Evolutionary conservation across 2,888 invertebrate genomes (phyloP).

Genomic region (Pristionchus mayeri): DNA sequence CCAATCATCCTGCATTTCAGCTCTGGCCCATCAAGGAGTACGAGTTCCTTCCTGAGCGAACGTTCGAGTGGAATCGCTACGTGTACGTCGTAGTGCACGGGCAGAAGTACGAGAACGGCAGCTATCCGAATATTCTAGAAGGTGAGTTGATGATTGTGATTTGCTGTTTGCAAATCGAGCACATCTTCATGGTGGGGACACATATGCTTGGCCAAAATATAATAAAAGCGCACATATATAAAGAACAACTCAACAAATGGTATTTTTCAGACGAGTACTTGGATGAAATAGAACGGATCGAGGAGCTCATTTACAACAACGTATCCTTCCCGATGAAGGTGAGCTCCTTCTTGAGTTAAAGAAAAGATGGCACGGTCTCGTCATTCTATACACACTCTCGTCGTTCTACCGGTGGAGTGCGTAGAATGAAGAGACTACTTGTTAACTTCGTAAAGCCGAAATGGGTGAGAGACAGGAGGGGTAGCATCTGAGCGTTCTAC

Average conservation of each 20-base stretch:
- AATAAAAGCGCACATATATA: too few species aligned
- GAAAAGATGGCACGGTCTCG: constrained; percentile 12
- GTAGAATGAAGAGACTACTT: too few species aligned
- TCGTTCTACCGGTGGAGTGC: not conserved
- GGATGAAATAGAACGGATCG: constrained; percentile 70
- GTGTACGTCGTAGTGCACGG: constrained; percentile 76
- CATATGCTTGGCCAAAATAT: too few species aligned
- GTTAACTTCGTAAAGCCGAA: too few species aligned
- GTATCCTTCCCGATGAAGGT: constrained; percentile 61
- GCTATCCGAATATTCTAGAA: constrained; percentile 73
- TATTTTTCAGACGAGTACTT: constrained; percentile 68
- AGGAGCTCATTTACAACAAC: constrained; percentile 68
- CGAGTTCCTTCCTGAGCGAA: constrained; percentile 76
- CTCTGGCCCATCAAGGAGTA: constrained; percentile 74
- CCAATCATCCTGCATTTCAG: constrained; percentile 61
- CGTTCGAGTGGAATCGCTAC: constrained; percentile 75
- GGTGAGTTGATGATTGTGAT: constrained; percentile 54
- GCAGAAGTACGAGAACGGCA: constrained; percentile 61
- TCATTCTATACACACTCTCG: not conserved
- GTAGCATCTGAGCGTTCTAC: too few species aligned
- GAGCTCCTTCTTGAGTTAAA: constrained; percentile 48
- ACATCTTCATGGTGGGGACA: too few species aligned
- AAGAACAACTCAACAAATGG: too few species aligned
- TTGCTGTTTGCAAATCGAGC: too few species aligned
- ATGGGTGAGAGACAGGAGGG: too few species aligned